Evolutionary conservation across 64 coral and sea anemone genomes (phyloP), one percentile per base, ranked within the genome.

Genomic region (Actinia equina): DNA sequence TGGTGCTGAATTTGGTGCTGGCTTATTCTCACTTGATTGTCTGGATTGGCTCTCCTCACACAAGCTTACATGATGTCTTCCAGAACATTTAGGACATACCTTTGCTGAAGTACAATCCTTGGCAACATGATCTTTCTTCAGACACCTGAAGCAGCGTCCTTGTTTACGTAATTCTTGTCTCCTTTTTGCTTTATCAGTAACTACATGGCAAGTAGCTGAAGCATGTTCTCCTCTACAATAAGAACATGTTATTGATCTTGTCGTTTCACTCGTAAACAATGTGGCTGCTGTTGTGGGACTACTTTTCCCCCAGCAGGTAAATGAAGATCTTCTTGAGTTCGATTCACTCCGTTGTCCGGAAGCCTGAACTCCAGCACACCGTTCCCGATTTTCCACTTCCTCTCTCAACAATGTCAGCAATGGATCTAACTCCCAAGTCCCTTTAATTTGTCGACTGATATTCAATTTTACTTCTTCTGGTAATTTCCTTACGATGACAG

Each of bases 351-450:
- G 62, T n/a, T 65, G 62, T 65, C 55, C 15, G 22, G 62, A 65
- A 65, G 62, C 83, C 57, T 61, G 55, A 56, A 85, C 30, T 51
- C 83, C 83, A 56, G 45, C 27, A n/a, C 83, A 85, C 26, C 55
- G 83, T 58, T 85, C 83, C 30, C 83, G 60, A 69, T 86, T 86
- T 86, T 86, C 46, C 49, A 86, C 55, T 67, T 64, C 58, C 11
- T 60, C 18, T 17, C 83, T 58, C 18, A 63, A 30, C 7, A 53
- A 37, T 13, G 53, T 23, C 54, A 83, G 49, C 11, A 83, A 53
- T 16, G 44, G 41, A 52, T 83, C 83, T 20, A 55, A 23, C 20
- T 57, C 55, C 55, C 55, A 30, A 7, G 41, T 41, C 22, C 56
- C 84, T 69, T 64, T 86, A 37, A 86, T 86, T 41, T 86, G 57